phyloP scores from a whole-genome alignment of 2,888 invertebrate species.

The Lycophotia porphyrea region DNA sequence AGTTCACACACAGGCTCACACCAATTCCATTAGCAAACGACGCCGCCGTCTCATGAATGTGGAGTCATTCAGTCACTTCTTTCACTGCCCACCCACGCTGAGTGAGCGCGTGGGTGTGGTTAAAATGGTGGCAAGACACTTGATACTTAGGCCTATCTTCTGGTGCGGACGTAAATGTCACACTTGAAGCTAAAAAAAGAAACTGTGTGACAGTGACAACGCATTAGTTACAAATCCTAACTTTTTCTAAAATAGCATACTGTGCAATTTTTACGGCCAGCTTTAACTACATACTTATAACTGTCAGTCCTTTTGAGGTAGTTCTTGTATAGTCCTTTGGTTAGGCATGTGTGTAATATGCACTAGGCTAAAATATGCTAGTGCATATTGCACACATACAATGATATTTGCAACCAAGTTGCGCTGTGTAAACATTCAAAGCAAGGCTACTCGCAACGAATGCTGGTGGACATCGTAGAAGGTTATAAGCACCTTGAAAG shows the following conservation, averaged over 20 bases:
- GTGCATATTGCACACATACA: background rate
- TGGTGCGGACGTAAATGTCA: background rate
- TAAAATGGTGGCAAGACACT: background rate
- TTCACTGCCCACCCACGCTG: conserved; percentile 28
- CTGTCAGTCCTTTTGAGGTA: background rate
- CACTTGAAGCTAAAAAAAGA: background rate
- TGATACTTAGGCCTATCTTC: conserved; percentile 15
- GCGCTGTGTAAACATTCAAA: background rate
- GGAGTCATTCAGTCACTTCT: conserved; percentile 18
- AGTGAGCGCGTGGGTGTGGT: conserved; percentile 14
- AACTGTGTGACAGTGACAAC: background rate
- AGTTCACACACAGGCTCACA: background rate
- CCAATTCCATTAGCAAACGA: background rate
- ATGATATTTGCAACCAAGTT: background rate
- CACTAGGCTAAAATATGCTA: background rate
- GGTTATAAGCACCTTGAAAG: background rate
- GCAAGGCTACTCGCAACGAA: background rate
- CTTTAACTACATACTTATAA: background rate
- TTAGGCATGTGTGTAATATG: background rate
- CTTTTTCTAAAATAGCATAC: background rate
- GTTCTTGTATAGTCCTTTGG: background rate
- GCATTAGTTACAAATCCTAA: background rate
- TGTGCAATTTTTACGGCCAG: background rate
- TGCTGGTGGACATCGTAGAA: background rate
- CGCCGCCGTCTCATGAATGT: background rate